Evolutionary conservation across 2,888 invertebrate species (phyloP), one percentile per base, ranked within the genome.

Genomic region (Dynastes maya): DNA sequence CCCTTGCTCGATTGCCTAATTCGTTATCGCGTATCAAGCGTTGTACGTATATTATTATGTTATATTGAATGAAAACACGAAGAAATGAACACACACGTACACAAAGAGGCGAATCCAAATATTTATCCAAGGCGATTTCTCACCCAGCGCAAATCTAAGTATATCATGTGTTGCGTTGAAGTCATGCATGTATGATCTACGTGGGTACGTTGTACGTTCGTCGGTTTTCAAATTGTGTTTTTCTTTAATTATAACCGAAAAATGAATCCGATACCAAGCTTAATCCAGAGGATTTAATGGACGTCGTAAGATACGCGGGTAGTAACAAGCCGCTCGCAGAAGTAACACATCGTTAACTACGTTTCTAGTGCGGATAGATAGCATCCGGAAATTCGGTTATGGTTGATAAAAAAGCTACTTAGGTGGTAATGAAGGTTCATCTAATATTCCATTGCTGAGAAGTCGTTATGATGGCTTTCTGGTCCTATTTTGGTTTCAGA

Each of bases 91-190:
- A 40, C 37, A 72, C 58, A 61, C 37, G 32, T 45, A 72, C 70
- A 70, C 45, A 45, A 45, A 45, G 45, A 70, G 5, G 27, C 53
- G 29, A 70, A 70, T 70, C 53, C 51, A 70, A 70, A 72, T 72
- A 58, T 72, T 58, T 72, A 72, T 45, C 37, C 58, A 40, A 55
- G 29, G 58, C n/a, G 58, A 72, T 72, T 72, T 58, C 58, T 58
- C 58, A 58, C 58, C 40, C 58, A 22, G 55, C 11, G 40, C 58
- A 72, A 72, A 72, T 58, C 58, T 58, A 72, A 58, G 72, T 58
- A 72, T 58, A 72, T 58, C 55, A 22, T 58, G 40, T 45, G 4
- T 49, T 51, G 29, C 13, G 68, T 29, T 51, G n/a, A 68, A 68
- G 68, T 68, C 29, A 4, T 51, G 9, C 29, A n/a, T 1, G 27